Base-by-base conservation (phyloP, 2,888 invertebrate species). In the Cremastobaeus sp. region DNA sequence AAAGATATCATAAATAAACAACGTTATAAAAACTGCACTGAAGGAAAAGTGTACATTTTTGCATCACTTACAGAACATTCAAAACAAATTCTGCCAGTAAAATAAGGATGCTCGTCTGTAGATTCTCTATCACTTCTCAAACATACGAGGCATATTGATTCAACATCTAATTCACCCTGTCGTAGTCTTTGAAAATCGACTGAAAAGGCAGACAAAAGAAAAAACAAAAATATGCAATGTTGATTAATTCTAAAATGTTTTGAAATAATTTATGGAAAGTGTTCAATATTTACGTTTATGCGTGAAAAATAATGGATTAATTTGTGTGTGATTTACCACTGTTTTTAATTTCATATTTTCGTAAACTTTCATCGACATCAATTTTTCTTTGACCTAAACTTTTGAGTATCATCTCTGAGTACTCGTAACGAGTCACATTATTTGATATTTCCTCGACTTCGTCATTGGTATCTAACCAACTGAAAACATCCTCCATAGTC, bases 61-160 rank as follows among this genome's bases (percentile, higher is more conserved):
- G 25, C 25, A 25, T 8, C 8, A 25, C 8, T 25, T 81, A 87
- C 88, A 82, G 81, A 79, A 52, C 88, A 88, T 39, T 79, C 71
- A n/a, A 68, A 71, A 74, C 88, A 88, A n/a, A 88, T 69, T 3
- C 77, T 77, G 21, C 84, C 88, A 5, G 79, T 59, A 72, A 88
- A 87, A 41, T 85, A 82, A 3, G 88, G 88, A 79, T 88, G 88
- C 1, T 83, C 79, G 12, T 80, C 75, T 4, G 72, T 71, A 8
- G 25, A 43, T 5, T 72, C 50, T 0, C 3, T 2, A 34, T n/a
- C 3, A 4, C 47, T n/a, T 54, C 37, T 18, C 77, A 85, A 64
- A 64, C 86, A 86, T 50, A 81, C 82, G 0, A 85, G 65, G 64
- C 86, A 86, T 28, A 84, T 64, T 3, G 37, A 52, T 21, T 52